Evolutionary conservation across 2,113 vertebrate genomes (phyloP), one percentile per base, ranked within the genome.

Genomic region (Carettochelys insculpta): DNA sequence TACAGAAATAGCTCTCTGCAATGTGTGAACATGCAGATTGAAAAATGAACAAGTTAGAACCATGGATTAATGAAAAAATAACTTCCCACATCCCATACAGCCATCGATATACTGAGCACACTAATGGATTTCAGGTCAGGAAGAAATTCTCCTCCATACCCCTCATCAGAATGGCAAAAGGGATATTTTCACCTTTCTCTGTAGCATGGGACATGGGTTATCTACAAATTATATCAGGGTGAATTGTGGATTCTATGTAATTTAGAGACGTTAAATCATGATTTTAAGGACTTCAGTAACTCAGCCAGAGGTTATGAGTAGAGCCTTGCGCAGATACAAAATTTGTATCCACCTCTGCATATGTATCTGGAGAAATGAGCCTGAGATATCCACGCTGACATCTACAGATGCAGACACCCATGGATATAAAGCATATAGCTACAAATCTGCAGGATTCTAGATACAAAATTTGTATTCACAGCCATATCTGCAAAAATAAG

Each of bases 1-100:
- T 95, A 87, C 89, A 94, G 92, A 53, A 94, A 82, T 92, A 94
- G 93, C 92, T 91, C 95, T 85, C 68, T 54, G 50, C n/a, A 54
- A 48, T 48, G 34, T 24, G 86, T 95, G 90, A 90, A 93, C 71
- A 95, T 93, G 95, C 86, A 96, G 48, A 82, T 9, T 38, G 85
- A 90, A 88, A 48, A 58, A 50, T 83, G 34, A 75, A 87, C 92
- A 58, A 91, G 82, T 43, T 76, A 85, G 77, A 92, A 45, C 29
- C 38, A 65, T 81, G 47, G 14, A 82, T 38, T 84, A 77, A n/a
- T 80, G 41, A 45, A 82, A n/a, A 91, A 80, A 34, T 91, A 90
- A 94, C 47, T 92, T 88, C 91, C 78, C 79, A n/a, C 88, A 88
- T 87, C 91, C 76, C 90, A 84, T 54, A 78, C 90, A 95, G 92